Conservation (phyloP, 2,797 vertebrate genomes). For the Novumbra hubbsi region DNA sequence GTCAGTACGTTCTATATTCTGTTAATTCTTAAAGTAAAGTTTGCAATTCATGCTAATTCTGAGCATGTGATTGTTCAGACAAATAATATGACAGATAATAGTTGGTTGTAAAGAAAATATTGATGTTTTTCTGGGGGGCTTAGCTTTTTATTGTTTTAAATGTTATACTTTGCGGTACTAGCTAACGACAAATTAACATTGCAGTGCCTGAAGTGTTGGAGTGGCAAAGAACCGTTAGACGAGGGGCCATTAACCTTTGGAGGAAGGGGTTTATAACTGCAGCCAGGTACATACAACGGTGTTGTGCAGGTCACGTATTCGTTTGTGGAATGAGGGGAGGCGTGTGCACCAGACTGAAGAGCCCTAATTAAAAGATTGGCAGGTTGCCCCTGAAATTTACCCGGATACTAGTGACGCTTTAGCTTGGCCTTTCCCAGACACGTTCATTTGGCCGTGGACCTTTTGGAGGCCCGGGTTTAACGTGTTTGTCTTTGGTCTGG, state of each 20-base stretch:
- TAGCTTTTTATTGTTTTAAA: constrained; percentile 36
- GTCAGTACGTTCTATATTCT: not conserved
- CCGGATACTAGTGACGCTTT: constrained; percentile 55
- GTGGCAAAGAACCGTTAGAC: constrained; percentile 54
- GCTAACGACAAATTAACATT: constrained; percentile 45
- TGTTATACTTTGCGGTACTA: constrained; percentile 42
- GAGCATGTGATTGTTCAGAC: not conserved
- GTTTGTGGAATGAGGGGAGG: constrained; percentile 62
- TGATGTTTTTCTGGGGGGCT: not conserved
- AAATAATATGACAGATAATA: not conserved
- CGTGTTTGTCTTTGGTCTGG: constrained; percentile 66
- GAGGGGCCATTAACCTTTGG: constrained; percentile 50
- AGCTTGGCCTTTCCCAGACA: constrained; percentile 45
- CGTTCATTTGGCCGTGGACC: constrained; percentile 41
- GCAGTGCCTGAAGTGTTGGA: constrained; percentile 43
- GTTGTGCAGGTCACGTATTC: constrained; percentile 53
- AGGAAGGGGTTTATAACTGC: constrained; percentile 57
- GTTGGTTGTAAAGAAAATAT: not conserved
- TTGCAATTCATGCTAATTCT: not conserved
- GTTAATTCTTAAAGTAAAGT: not conserved
- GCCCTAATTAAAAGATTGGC: constrained; percentile 65
- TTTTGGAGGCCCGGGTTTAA: constrained; percentile 66
- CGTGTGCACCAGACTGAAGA: constrained; percentile 54
- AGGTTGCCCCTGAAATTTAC: constrained; percentile 68
- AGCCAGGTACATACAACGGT: constrained; percentile 41